Percentiles rank a stretch among this genome's conserved stretches.
phyloP scores from a whole-genome alignment of 1,140 invertebrate species.

The Eulimnadia texana region DNA sequence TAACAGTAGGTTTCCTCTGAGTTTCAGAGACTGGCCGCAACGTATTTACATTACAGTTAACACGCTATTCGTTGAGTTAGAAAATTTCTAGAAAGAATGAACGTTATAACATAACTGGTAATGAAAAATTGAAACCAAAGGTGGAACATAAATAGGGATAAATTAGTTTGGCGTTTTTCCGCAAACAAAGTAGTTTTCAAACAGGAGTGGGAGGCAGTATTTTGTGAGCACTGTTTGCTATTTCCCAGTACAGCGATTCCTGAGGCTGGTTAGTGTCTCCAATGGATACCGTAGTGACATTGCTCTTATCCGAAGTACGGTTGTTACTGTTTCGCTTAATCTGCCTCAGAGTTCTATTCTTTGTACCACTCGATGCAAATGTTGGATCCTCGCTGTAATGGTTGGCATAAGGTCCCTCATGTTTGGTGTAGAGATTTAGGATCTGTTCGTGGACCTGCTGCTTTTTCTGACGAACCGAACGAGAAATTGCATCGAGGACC shows the following conservation, averaged over 20 bases:
- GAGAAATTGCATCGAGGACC: slow-evolving; percentile 15
- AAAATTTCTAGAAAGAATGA: no score
- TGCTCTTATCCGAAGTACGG: neutral
- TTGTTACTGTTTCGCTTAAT: slow-evolving; percentile 12
- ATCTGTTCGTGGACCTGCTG: slow-evolving; percentile 16
- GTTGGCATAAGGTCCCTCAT: neutral
- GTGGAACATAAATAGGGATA: no score
- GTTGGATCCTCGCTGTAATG: neutral
- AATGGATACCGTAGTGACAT: slow-evolving; percentile 1
- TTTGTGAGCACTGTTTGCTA: slow-evolving; percentile 7
- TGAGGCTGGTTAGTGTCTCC: neutral
- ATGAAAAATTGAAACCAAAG: no score
- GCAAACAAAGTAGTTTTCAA: no score
- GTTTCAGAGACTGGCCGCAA: no score
- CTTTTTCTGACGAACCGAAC: slow-evolving; percentile 15
- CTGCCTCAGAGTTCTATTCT: slow-evolving; percentile 4
- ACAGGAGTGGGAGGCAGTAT: slow-evolving; percentile 12
- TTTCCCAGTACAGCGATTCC: slow-evolving; percentile 12
- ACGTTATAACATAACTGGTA: no score
- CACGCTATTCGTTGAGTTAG: no score
- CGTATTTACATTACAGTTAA: no score
- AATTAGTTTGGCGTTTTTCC: no score
- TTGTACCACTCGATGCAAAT: neutral
- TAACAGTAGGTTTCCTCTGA: no score
- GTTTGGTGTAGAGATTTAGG: slow-evolving; percentile 11